phyloP scores from a whole-genome alignment of 2,888 invertebrate genomes.

The Lottia scabra region DNA sequence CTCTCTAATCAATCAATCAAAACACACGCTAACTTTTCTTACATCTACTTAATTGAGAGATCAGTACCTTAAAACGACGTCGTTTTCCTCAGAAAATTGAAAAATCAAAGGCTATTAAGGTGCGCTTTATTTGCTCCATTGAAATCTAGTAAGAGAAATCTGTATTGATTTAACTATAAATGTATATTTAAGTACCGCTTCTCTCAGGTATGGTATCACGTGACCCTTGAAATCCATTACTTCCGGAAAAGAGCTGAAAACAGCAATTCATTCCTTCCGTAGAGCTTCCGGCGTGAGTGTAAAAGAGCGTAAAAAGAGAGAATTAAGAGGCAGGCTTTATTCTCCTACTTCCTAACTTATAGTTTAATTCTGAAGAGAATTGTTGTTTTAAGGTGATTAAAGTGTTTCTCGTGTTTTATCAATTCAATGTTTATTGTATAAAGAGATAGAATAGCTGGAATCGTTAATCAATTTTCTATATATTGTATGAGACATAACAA shows the following conservation, averaged over 20 bases:
- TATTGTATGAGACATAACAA: not conserved
- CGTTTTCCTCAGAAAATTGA: constrained; percentile 6
- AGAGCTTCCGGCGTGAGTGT: not conserved
- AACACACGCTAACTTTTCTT: constrained; percentile 6
- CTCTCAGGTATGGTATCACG: not conserved
- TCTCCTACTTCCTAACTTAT: not conserved
- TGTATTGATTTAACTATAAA: not conserved
- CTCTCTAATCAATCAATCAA: not conserved
- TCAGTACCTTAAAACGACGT: constrained; percentile 6
- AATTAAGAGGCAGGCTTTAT: not conserved
- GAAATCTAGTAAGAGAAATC: not conserved
- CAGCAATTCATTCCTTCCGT: constrained; percentile 5
- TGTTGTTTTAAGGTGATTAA: constrained; percentile 5
- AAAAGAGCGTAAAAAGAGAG: constrained; percentile 4
- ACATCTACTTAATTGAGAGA: constrained; percentile 3
- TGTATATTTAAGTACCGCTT: constrained; percentile 7
- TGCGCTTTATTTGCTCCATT: constrained; percentile 4
- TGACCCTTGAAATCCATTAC: constrained; percentile 3
- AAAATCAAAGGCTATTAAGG: constrained; percentile 5
- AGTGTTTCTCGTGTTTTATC: not conserved
- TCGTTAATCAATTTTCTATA: not conserved
- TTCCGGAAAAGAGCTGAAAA: constrained; percentile 4
- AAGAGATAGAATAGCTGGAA: not conserved
- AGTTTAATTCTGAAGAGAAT: not conserved
- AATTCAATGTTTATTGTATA: not conserved